Base-by-base conservation (phyloP, 2,888 invertebrate species). In the Mamestra brassicae region DNA sequence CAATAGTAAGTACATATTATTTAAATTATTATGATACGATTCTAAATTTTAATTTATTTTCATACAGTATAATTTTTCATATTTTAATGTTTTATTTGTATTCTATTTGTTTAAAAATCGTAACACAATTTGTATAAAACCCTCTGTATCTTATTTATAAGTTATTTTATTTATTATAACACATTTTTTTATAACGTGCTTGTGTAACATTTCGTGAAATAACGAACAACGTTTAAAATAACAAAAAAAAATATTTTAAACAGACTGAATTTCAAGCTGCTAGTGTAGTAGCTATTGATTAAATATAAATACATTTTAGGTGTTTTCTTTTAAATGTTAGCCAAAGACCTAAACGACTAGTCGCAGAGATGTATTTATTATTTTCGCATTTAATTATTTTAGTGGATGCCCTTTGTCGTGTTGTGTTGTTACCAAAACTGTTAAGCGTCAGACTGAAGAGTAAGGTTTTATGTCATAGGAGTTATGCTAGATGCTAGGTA, bases 331-430 rank as follows among this genome's bases (percentile, higher is more conserved):
- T 76, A 72, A 91, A 94, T 91, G 93, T 90, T 94, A 93, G 93
- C 96, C 96, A 96, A 96, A 96, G 96, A 95, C 91, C 87, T 92
- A 89, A 89, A 91, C 90, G 87, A 90, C 96, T 96, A 96, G 96
- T 96, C 96, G 94, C 88, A 89, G 89, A 92, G 65, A 85, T 87
- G 89, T 93, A 93, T 94, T 93, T 93, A 93, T 93, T 66, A 76
- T 82, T 85, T 90, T 89, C 88, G 94, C 94, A 93, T 95, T 93
- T 93, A 92, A 87, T 90, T 83, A 74, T 61, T 83, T 84, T 71
- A 76, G 76, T 69, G 76, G 62, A 86, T 78, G 76, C 88, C 86
- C 68, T 82, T 71, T 68, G 80, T 79, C 69, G 75, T 86, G 86
- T 91, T 89, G 89, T 84, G 84, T 87, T 92, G 95, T 96, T 95